These are phyloP conservation scores for Brachyhypopomus gauderio DNA, from an alignment of 2,113 vertebrate genomes.

Conservation along the genomic window DNA sequence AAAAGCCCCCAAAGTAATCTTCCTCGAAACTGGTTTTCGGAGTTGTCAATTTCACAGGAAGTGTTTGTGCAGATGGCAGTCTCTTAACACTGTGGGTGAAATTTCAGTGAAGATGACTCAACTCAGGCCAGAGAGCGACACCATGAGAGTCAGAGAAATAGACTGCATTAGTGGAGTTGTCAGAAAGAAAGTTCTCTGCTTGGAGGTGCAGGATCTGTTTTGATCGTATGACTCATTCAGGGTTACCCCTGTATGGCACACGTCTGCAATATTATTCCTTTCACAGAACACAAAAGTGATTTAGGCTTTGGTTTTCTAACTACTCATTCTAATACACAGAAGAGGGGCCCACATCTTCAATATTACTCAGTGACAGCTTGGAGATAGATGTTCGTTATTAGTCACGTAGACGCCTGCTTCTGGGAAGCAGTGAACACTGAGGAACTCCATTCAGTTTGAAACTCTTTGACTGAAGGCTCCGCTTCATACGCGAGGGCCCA, in stretches of 20 bases:
- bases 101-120: constrained; percentile 47
- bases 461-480: constrained; percentile 59
- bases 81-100: constrained; percentile 33
- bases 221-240: constrained; percentile 69
- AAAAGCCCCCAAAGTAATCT: constrained; percentile 1
- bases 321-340: constrained; percentile 47
- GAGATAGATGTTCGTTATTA: constrained; percentile 43
- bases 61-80: constrained; percentile 38
- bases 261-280: constrained; percentile 47
- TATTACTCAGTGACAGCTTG: constrained; percentile 73
- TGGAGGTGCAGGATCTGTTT: constrained; percentile 29
- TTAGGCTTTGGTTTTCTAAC: constrained; percentile 4
- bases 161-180: neutral
- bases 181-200: neutral
- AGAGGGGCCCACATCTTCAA: constrained; percentile 68
- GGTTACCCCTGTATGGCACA: constrained; percentile 58
- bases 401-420: constrained; percentile 67
- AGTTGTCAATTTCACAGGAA: constrained; percentile 54
- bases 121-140: constrained; percentile 17
- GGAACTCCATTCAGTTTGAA: constrained; percentile 82
- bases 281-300: constrained; percentile 32
- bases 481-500: constrained; percentile 11
- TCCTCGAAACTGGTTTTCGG: constrained; percentile 45
- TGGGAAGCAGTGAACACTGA: constrained; percentile 76
- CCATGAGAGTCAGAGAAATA: neutral